These are phyloP conservation scores for human DNA, from an alignment of 2,113 vertebrate genomes.

Conservation along the genomic window GRCh38 chr5:155231501-155232000, in stretches of 20 bases:
- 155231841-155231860: constrained; percentile 65
- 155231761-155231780: constrained; percentile 77
- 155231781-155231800: constrained; percentile 24
- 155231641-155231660: neutral
- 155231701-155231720: neutral
- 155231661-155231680: neutral
- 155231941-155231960: constrained; percentile 83
- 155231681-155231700: neutral
- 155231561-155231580: too few relatives aligned
- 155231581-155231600: too few relatives aligned
- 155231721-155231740: neutral
- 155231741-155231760: constrained; percentile 53
- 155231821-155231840: constrained; percentile 28
- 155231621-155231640: neutral
- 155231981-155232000: constrained; percentile 77
- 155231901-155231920: constrained; percentile 80
- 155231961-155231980: constrained; percentile 77
- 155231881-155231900: constrained; percentile 77
- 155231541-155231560: too few relatives aligned
- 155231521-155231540: too few relatives aligned
- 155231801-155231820: constrained; percentile 38
- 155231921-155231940: constrained; percentile 84
- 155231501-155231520: too few relatives aligned
- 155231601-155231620: too few relatives aligned
- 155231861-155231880: constrained; percentile 82